Percentiles rank a stretch among this genome's conserved stretches.
phyloP scores from a whole-genome alignment of 2,113 vertebrate genomes.

The Axis porcinus region DNA sequence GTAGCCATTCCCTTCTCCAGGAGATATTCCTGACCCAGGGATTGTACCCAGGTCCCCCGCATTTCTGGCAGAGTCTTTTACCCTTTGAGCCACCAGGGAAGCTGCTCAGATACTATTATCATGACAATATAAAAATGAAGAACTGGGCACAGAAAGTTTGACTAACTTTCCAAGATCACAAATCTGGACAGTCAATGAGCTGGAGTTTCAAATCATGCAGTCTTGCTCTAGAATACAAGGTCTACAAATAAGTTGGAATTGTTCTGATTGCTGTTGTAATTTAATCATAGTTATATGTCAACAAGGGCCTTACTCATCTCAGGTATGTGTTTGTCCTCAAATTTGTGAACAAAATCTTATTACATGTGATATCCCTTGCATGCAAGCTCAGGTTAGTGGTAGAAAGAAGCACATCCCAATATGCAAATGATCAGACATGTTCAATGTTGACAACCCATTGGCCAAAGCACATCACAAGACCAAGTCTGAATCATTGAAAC shows the following conservation, averaged over 20 bases:
- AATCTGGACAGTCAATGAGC: not conserved
- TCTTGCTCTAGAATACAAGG: not conserved
- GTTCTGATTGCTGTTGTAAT: not conserved
- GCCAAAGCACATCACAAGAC: not conserved
- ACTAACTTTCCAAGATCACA: not conserved
- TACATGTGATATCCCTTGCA: not conserved
- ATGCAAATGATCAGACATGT: not conserved
- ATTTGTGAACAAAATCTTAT: not conserved
- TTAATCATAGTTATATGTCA: not conserved
- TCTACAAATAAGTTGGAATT: not conserved
- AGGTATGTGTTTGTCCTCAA: not conserved
- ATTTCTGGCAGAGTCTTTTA: not conserved
- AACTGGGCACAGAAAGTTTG: not conserved
- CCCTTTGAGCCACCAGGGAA: not conserved
- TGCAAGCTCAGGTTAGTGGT: not conserved
- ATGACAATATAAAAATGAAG: not conserved
- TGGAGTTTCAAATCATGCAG: not conserved
- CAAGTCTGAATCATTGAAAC: accelerated
- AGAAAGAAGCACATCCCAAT: not conserved
- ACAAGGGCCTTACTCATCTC: not conserved
- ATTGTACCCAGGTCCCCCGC: not conserved
- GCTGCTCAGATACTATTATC: not conserved
- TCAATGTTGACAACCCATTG: not conserved
- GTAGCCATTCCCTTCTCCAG: not conserved
- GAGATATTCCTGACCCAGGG: not conserved